Conservation (phyloP, 2,797 vertebrate species). For the Benthosema pterotum region DNA sequence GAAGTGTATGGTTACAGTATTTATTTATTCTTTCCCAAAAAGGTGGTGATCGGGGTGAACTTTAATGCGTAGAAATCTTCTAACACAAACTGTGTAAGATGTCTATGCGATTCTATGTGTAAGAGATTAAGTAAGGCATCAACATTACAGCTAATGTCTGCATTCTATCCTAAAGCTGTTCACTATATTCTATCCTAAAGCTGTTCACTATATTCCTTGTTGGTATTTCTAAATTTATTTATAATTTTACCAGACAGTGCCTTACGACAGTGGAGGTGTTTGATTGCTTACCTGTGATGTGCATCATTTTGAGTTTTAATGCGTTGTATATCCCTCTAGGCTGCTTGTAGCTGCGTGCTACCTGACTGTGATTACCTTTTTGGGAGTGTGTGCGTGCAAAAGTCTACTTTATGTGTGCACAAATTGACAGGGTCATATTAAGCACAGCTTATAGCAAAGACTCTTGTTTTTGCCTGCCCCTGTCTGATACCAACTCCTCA, state of each 20-base stretch:
- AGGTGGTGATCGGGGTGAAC: background rate
- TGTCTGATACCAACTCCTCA: slow-evolving; percentile 24
- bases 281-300: background rate
- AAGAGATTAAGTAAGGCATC: too few relatives aligned
- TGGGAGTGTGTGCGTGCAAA: slow-evolving; percentile 23
- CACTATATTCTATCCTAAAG: too few relatives aligned
- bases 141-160: too few relatives aligned
- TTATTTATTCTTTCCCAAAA: too few relatives aligned
- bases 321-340: background rate
- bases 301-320: background rate
- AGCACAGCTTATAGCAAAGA: background rate
- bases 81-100: background rate
- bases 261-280: background rate
- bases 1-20: slow-evolving; percentile 55
- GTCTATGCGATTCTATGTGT: background rate
- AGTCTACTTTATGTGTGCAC: slow-evolving; percentile 18
- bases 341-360: slow-evolving; percentile 45
- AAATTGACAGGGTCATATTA: slow-evolving; percentile 12
- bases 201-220: background rate
- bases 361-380: slow-evolving; percentile 11
- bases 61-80: background rate
- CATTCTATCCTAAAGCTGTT: too few relatives aligned
- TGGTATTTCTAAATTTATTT: background rate
- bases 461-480: slow-evolving; percentile 54
- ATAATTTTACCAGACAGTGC: background rate